Conservation (phyloP, 2,797 vertebrate species). For the Sarcophilus harrisii region DNA sequence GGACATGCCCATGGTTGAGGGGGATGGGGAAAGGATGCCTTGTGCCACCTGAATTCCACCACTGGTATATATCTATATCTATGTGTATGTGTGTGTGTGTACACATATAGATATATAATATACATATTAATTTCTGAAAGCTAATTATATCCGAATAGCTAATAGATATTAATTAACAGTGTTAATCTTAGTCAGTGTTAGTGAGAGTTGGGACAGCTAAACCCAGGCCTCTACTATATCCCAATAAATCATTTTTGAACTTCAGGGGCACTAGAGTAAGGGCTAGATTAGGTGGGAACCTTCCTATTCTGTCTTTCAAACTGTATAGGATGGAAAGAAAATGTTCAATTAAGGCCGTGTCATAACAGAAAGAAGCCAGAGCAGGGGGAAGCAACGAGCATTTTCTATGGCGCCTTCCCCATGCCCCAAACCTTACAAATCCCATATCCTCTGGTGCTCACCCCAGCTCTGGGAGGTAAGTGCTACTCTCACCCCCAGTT, state of each 20-base stretch:
- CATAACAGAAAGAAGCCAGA: not conserved
- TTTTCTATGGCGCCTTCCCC: not conserved
- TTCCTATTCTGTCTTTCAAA: not conserved
- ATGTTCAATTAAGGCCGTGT: not conserved
- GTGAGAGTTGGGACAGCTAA: not conserved
- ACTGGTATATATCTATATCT: not conserved
- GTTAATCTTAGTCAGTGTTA: not conserved
- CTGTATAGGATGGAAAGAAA: not conserved
- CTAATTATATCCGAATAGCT: not conserved
- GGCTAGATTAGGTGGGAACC: not conserved
- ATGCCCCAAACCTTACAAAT: not conserved
- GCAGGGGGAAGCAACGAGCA: not conserved
- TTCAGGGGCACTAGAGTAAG: not conserved
- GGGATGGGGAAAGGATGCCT: not conserved
- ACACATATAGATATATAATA: too few species aligned
- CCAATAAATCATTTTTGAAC: not conserved
- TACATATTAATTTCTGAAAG: not conserved
- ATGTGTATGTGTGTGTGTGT: too few species aligned
- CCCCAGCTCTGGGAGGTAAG: not conserved
- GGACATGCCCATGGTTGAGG: not conserved
- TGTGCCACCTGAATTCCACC: not conserved
- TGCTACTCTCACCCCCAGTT: not conserved
- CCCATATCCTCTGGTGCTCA: too few species aligned
- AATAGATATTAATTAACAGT: not conserved
- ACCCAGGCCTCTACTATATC: not conserved